Evolutionary conservation across 2,797 vertebrate species (phyloP).

Genomic region (Alosa sapidissima): DNA sequence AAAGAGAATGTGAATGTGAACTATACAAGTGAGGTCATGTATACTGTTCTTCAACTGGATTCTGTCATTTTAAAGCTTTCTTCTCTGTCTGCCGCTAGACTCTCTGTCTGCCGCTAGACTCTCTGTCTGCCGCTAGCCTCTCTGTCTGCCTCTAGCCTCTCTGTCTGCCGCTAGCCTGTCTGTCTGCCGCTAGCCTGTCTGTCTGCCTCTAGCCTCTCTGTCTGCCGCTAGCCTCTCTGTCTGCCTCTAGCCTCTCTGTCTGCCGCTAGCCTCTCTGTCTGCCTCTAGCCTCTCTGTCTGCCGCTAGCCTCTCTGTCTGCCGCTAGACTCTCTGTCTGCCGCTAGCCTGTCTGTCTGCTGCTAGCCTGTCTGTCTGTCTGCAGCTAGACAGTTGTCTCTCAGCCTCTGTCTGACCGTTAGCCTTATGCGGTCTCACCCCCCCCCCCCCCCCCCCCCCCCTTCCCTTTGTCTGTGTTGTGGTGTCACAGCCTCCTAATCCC

Average conservation of each 20-base stretch:
- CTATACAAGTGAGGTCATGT: not conserved
- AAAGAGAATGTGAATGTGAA: not conserved
- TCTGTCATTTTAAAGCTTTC: not conserved
- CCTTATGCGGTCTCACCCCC: not conserved
- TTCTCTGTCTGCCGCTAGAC: not conserved
- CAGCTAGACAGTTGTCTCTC: not conserved
- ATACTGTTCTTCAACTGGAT: not conserved
- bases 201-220: too few relatives aligned
- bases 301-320: too few relatives aligned
- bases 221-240: too few relatives aligned
- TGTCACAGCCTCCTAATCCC: not conserved
- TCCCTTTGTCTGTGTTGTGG: not conserved
- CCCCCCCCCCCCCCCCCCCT: not conserved
- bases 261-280: too few relatives aligned
- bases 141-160: too few relatives aligned
- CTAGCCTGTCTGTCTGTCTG: not conserved
- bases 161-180: too few relatives aligned
- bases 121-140: not conserved
- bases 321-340: too few relatives aligned
- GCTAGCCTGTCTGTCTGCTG: too few relatives aligned
- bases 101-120: not conserved
- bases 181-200: too few relatives aligned
- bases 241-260: too few relatives aligned
- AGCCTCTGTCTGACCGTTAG: not conserved
- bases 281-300: not conserved